phyloP scores from a whole-genome alignment of 2,888 invertebrate genomes.

The Cyaniris semiargus region DNA sequence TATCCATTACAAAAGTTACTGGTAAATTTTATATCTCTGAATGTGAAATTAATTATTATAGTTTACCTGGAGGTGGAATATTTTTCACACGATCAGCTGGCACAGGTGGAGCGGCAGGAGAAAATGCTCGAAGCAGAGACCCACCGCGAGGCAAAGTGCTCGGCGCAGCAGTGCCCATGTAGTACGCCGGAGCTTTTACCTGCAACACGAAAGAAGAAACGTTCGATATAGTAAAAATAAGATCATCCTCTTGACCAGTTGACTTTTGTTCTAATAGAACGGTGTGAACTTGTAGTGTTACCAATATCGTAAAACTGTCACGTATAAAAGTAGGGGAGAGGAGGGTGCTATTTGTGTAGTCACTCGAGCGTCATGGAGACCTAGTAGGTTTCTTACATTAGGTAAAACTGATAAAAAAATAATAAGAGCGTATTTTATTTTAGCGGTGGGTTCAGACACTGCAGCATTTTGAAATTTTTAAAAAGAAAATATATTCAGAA shows the following conservation, averaged over 20 bases:
- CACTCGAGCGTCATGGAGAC: too few relatives aligned
- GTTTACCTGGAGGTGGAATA: constrained; percentile 54
- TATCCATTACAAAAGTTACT: neutral
- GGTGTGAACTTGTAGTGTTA: neutral
- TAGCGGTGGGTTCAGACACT: too few relatives aligned
- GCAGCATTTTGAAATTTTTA: too few relatives aligned
- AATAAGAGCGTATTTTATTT: too few relatives aligned
- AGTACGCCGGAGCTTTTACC: constrained; percentile 84
- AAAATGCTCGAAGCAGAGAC: constrained; percentile 84
- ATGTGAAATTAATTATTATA: neutral
- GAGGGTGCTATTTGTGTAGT: too few relatives aligned
- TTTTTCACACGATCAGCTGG: constrained; percentile 81
- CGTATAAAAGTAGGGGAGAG: too few relatives aligned
- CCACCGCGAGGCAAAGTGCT: constrained; percentile 85
- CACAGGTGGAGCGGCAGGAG: constrained; percentile 80
- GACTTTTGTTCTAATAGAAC: neutral
- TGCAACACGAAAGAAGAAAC: constrained; percentile 40
- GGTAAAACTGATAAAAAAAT: too few relatives aligned
- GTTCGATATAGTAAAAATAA: neutral
- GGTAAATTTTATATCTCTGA: constrained; percentile 1
- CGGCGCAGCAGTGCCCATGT: constrained; percentile 82
- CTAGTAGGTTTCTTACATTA: too few relatives aligned
- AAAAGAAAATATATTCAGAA: too few relatives aligned
- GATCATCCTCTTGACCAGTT: neutral
- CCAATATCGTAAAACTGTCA: neutral